A percentile compares a stretch with the other conserved stretches of the same genome.
Conservation (phyloP, 2,797 vertebrate genomes). For the Bradypus variegatus region DNA sequence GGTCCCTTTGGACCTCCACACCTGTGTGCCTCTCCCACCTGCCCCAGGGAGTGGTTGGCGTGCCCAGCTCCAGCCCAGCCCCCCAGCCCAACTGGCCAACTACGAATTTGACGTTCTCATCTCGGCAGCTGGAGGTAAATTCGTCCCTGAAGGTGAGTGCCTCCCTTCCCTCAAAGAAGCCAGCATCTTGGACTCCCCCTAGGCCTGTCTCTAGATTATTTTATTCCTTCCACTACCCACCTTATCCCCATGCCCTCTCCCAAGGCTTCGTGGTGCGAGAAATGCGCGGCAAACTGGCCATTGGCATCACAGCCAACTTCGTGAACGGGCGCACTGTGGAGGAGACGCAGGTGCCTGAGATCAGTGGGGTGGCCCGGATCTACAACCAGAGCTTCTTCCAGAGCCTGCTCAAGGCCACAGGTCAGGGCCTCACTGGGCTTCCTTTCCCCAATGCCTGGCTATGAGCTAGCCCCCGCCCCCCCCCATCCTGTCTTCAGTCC, state of each 20-base stretch:
- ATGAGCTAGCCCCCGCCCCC: not conserved
- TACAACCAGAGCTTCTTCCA: slow-evolving; percentile 98
- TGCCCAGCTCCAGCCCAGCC: slow-evolving; percentile 78
- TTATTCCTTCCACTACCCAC: not conserved
- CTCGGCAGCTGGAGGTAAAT: slow-evolving; percentile 89
- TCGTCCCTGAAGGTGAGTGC: slow-evolving; percentile 87
- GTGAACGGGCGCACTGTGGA: slow-evolving; percentile 81
- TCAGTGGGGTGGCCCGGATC: slow-evolving; percentile 93
- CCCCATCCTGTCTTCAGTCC: not conserved
- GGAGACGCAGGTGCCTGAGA: slow-evolving; percentile 89
- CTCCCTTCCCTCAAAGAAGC: not conserved
- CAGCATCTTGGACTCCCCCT: not conserved
- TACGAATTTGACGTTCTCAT: slow-evolving; percentile 91
- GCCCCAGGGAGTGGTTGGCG: slow-evolving; percentile 77
- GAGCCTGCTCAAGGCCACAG: slow-evolving; percentile 85
- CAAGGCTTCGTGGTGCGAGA: slow-evolving; percentile 90
- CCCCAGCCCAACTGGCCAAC: slow-evolving; percentile 72
- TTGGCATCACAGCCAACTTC: slow-evolving; percentile 94
- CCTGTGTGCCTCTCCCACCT: slow-evolving; percentile 9
- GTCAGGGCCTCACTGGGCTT: slow-evolving; percentile 66
- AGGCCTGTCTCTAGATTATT: not conserved
- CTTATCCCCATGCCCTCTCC: not conserved
- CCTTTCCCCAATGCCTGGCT: not conserved
- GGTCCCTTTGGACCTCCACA: not conserved
- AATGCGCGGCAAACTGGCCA: slow-evolving; percentile 90